These are phyloP conservation scores for Limnephilus rhombicus DNA, from an alignment of 2,888 invertebrate species.

Conservation along the genomic window DNA sequence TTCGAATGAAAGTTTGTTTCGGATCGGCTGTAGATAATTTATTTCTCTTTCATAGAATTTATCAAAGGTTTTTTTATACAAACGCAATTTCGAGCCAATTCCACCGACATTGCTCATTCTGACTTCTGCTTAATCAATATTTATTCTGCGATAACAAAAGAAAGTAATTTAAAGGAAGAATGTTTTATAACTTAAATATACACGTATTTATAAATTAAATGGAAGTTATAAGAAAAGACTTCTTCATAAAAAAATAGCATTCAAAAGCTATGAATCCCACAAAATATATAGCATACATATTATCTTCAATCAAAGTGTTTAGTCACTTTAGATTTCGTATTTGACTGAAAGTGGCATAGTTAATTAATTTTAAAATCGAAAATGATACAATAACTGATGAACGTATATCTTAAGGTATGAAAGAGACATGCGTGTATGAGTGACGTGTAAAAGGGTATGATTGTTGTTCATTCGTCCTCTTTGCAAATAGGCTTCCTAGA, in stretches of 20 bases:
- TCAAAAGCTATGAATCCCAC: neutral
- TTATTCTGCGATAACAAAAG: neutral
- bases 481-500: no score
- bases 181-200: neutral
- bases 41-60: neutral
- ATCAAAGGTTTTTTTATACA: neutral
- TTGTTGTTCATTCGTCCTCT: no score
- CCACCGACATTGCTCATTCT: neutral
- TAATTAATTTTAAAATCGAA: neutral
- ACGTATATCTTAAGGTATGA: no score
- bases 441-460: no score
- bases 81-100: neutral
- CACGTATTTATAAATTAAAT: neutral
- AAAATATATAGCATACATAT: neutral
- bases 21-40: neutral
- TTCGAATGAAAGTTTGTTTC: conserved; percentile 4
- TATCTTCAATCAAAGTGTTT: neutral
- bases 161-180: neutral
- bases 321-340: neutral
- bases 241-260: neutral
- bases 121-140: neutral
- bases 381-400: no score
- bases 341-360: neutral
- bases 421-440: no score
- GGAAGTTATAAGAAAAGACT: neutral